phyloP scores from a whole-genome alignment of 2,888 invertebrate species.

The Melinaea menophilus region DNA sequence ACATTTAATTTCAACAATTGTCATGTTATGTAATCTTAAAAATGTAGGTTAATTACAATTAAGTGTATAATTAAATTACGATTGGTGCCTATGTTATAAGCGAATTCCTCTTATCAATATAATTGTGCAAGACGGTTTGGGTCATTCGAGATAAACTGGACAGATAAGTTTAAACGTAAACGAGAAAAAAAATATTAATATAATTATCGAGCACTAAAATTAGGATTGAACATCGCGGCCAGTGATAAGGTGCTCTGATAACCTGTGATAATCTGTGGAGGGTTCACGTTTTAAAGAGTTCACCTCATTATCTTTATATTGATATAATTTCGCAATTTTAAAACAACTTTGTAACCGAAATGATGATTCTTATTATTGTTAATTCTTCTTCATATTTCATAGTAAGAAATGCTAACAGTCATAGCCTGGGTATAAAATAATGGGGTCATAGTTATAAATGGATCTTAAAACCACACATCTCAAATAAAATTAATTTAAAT shows the following conservation, averaged over 20 bases:
- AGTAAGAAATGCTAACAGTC: no score
- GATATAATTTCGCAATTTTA: conserved; percentile 6
- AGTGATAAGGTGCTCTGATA: conserved; percentile 43
- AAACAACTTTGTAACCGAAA: not conserved
- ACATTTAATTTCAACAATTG: conserved; percentile 11
- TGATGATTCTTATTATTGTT: not conserved
- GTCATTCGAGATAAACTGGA: conserved; percentile 62
- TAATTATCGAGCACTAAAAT: conserved; percentile 30
- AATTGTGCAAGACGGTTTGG: conserved; percentile 63
- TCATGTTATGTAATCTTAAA: conserved; percentile 26
- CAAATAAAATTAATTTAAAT: no score
- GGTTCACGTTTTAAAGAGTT: conserved; percentile 30
- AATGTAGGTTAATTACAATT: conserved; percentile 31
- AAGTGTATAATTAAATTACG: conserved; percentile 28
- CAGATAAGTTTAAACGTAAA: conserved; percentile 52
- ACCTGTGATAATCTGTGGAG: conserved; percentile 40
- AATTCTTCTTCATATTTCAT: no score
- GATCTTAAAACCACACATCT: not conserved
- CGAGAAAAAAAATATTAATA: conserved; percentile 46
- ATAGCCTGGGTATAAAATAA: not conserved
- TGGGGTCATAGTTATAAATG: conserved; percentile 6
- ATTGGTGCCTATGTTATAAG: conserved; percentile 40
- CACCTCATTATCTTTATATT: conserved; percentile 7
- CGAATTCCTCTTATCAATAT: conserved; percentile 56
- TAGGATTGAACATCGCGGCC: conserved; percentile 37